Conservation (phyloP, 1,140 invertebrate species). For the Halyomorpha halys region DNA sequence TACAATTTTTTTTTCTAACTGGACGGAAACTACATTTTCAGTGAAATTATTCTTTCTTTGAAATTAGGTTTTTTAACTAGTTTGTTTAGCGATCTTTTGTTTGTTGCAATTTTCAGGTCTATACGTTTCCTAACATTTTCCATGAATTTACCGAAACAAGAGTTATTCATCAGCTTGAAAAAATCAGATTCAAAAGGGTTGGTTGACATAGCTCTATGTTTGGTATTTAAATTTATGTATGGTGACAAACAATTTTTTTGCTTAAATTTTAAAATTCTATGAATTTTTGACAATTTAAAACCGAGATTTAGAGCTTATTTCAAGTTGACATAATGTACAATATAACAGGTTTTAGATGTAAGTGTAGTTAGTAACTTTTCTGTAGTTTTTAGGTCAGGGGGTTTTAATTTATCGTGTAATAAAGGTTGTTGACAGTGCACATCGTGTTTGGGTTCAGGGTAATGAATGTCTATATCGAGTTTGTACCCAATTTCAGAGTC, state of each 20-base stretch:
- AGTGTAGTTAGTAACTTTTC: no score
- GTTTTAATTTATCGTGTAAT: no score
- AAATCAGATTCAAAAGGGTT: constrained; percentile 36
- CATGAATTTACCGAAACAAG: constrained; percentile 34
- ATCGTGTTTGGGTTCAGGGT: no score
- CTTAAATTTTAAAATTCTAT: no score
- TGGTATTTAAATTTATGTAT: constrained; percentile 36
- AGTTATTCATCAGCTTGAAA: constrained; percentile 36
- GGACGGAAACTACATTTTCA: no score
- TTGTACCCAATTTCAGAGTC: no score
- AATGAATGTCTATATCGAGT: no score
- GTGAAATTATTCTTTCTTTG: not conserved
- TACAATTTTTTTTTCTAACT: constrained; percentile 10
- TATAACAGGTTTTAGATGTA: constrained; percentile 28
- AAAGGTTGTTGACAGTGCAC: no score
- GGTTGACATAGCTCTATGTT: constrained; percentile 30
- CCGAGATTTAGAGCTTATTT: constrained; percentile 30
- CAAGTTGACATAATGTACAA: constrained; percentile 34
- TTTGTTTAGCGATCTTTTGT: no score
- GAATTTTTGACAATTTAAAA: constrained; percentile 27
- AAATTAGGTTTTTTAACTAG: not conserved
- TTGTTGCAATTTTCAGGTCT: no score
- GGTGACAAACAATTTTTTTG: constrained; percentile 33
- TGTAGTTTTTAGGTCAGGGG: no score
- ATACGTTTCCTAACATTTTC: constrained; percentile 34